Percentiles rank a stretch among this genome's conserved stretches.
These are phyloP conservation scores for Acleris holmiana DNA, from an alignment of 2,888 invertebrate species.

Conservation along the genomic window DNA sequence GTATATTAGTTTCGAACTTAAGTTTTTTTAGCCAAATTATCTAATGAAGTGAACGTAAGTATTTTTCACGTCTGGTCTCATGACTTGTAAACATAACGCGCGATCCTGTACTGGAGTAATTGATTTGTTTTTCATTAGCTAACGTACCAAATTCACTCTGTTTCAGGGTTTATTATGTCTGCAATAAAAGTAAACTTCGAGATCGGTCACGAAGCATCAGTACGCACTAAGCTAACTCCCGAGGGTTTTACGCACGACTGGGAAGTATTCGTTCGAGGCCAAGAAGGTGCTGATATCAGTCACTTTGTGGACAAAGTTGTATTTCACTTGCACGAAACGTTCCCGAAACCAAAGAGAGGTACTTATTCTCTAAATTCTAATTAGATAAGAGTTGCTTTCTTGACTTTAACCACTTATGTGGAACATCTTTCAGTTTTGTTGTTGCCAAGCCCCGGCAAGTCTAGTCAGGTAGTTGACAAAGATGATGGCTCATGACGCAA, in stretches of 20 bases:
- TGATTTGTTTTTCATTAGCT: conserved; percentile 29
- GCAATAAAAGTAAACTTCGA: conserved; percentile 90
- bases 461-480: too few species aligned
- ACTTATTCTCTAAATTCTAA: conserved; percentile 48
- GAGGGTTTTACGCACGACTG: conserved; percentile 99
- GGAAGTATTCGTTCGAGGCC: conserved; percentile 96
- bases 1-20: conserved; percentile 46
- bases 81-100: conserved; percentile 39
- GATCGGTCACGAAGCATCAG: conserved; percentile 95
- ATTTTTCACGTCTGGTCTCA: conserved; percentile 20
- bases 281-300: conserved; percentile 93
- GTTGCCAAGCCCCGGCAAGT: too few species aligned
- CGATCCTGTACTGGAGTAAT: conserved; percentile 16
- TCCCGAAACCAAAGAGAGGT: conserved; percentile 96
- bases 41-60: conserved; percentile 50
- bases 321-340: conserved; percentile 95
- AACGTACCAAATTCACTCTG: conserved; percentile 1
- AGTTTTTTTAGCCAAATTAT: conserved; percentile 40
- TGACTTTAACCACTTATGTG: too few species aligned
- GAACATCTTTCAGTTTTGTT: too few species aligned
- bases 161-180: conserved; percentile 66
- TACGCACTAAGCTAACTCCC: conserved; percentile 91
- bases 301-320: conserved; percentile 97
- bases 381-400: not conserved
- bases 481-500: too few species aligned